Evolutionary conservation across 2,888 invertebrate genomes (phyloP), one percentile per base, ranked within the genome.

Genomic region (Schrankia costaestrigalis): DNA sequence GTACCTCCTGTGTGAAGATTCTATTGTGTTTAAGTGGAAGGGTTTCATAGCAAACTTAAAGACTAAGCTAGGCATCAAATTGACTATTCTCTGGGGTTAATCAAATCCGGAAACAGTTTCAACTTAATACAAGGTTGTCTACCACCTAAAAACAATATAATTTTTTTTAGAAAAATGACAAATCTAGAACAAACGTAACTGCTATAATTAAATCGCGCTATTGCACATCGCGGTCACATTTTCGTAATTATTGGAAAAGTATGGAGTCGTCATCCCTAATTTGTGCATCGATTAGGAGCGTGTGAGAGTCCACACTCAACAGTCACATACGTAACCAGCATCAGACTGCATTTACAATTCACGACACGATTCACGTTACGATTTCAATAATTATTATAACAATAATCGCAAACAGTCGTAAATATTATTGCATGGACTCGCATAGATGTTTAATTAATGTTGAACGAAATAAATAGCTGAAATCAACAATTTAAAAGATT

Each of bases 231-330:
- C 44, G 56, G 56, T 36, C 60, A 66, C 62, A 68, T 70, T 71
- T 70, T 66, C 60, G 71, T 71, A 72, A 77, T 73, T 71, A 72
- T 77, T 66, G 73, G 74, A 70, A 71, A 76, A 73, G 75, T 71
- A 55, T 61, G 58, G 57, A 56, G 58, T 44, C 61, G 63, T 59
- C 60, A 59, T 63, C 68, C 71, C 75, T 86, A 85, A 86, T 84
- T 78, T 71, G 63, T 63, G 57, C 44, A 69, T 73, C 84, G 81
- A 85, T 86, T 86, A 86, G 74, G 86, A 83, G 66, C 86, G 82
- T 83, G 81, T 79, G 83, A 84, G 80, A 66, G 67, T 55, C 54
- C 59, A 43, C 57, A 42, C 52, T 35, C 33, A 29, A 40, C 46
- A 64, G 62, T 69, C 73, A 68, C 74, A 72, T 68, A 62, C 57